Evolutionary conservation across 2,797 vertebrate genomes (phyloP).

Genomic region (Poecilia picta): DNA sequence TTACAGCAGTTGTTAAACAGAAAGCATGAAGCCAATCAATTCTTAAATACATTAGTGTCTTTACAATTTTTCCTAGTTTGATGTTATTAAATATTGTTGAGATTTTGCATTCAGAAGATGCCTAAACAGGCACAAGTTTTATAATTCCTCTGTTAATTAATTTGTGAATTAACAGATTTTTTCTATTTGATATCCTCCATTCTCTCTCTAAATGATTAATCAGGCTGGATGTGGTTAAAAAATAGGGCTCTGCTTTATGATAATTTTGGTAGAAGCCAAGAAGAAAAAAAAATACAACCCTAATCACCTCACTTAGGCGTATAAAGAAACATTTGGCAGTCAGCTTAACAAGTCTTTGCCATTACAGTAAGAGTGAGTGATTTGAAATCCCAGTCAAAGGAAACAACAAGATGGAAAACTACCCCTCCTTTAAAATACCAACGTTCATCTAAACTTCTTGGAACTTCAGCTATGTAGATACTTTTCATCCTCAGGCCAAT

Average conservation of each 20-base stretch:
- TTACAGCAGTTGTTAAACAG: not conserved
- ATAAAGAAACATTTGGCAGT: not conserved
- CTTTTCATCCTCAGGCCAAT: not conserved
- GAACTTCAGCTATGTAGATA: not conserved
- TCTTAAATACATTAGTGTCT: not conserved
- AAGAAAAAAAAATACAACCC: not conserved
- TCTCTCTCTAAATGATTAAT: not conserved
- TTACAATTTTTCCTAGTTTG: not conserved
- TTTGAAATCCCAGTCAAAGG: not conserved
- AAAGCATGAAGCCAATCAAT: not conserved
- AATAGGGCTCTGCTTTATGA: not conserved
- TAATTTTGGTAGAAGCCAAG: not conserved
- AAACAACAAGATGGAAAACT: not conserved
- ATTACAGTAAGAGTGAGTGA: not conserved
- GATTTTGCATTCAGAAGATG: not conserved
- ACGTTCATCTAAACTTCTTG: too few species aligned
- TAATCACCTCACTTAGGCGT: not conserved
- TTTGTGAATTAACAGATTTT: not conserved
- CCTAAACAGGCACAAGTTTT: not conserved
- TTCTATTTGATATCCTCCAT: not conserved
- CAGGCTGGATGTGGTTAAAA: not conserved
- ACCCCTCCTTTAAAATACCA: too few species aligned
- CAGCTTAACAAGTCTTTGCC: not conserved
- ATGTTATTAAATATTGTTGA: not conserved
- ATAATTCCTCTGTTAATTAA: not conserved